phyloP scores from a whole-genome alignment of 2,797 vertebrate species.

The Myotis pilosus region DNA sequence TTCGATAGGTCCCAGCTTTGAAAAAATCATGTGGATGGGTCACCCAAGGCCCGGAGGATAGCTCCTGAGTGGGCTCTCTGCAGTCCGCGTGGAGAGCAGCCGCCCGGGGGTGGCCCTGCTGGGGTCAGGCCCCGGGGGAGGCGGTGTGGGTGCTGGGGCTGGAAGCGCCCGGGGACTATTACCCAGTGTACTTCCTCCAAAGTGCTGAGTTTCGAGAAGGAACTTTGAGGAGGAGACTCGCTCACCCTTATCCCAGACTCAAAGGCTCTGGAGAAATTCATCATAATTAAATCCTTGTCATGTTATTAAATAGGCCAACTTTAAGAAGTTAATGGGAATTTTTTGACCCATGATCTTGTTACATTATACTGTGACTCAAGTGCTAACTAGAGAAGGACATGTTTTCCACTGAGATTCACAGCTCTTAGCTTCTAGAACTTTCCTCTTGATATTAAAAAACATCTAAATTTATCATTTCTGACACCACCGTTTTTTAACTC shows the following conservation, averaged over 20 bases:
- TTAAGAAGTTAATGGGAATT: slow-evolving; percentile 32
- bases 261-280: background rate
- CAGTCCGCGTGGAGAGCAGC: background rate
- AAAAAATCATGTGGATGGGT: background rate
- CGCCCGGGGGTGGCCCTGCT: too few relatives aligned
- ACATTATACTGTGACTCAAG: background rate
- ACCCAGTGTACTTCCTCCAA: background rate
- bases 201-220: background rate
- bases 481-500: background rate
- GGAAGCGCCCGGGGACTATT: background rate
- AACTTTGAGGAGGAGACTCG: background rate
- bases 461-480: background rate
- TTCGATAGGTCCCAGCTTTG: background rate
- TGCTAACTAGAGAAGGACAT: background rate
- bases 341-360: background rate
- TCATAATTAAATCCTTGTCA: background rate
- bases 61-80: background rate
- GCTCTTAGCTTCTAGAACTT: background rate
- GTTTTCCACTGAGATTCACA: background rate
- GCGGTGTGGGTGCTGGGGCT: background rate
- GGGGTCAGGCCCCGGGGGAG: background rate
- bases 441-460: background rate
- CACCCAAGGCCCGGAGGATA: background rate
- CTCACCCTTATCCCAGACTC: background rate
- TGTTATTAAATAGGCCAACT: background rate